Evolutionary conservation across 2,888 invertebrate species (phyloP).

Genomic region (Lithophane semibrunnea): DNA sequence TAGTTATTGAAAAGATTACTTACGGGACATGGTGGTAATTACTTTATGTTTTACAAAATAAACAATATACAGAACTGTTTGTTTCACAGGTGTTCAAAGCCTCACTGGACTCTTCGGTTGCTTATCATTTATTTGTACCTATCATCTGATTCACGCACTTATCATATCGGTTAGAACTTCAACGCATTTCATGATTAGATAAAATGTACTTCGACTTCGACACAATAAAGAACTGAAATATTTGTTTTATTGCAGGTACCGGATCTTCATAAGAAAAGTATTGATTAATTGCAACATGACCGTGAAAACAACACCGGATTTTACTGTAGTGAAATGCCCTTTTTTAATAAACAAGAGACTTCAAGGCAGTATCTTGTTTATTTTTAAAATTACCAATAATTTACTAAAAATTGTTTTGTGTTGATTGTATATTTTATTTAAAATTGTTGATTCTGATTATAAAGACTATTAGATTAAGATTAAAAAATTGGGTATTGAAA

Average conservation of each 20-base stretch:
- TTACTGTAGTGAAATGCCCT: not conserved
- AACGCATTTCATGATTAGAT: conserved; percentile 72
- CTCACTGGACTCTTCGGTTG: conserved; percentile 60
- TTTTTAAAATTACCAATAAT: no score
- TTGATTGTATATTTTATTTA: no score
- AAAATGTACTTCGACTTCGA: conserved; percentile 44
- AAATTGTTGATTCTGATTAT: no score
- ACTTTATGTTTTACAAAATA: conserved; percentile 22
- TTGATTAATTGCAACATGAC: not conserved
- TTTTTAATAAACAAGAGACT: not conserved
- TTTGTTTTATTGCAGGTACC: conserved; percentile 37
- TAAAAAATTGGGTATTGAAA: no score
- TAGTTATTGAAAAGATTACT: conserved; percentile 55
- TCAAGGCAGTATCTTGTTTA: no score
- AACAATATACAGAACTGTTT: conserved; percentile 44
- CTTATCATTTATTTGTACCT: conserved; percentile 70
- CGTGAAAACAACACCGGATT: not conserved
- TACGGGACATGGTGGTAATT: conserved; percentile 69
- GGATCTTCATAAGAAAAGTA: not conserved
- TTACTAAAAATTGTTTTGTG: no score
- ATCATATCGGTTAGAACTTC: conserved; percentile 69
- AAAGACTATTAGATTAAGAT: no score
- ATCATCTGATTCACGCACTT: conserved; percentile 68
- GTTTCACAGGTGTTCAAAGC: conserved; percentile 52
- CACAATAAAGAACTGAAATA: conserved; percentile 28